phyloP scores from a whole-genome alignment of 1,140 invertebrate genomes.

The Cherax destructor region DNA sequence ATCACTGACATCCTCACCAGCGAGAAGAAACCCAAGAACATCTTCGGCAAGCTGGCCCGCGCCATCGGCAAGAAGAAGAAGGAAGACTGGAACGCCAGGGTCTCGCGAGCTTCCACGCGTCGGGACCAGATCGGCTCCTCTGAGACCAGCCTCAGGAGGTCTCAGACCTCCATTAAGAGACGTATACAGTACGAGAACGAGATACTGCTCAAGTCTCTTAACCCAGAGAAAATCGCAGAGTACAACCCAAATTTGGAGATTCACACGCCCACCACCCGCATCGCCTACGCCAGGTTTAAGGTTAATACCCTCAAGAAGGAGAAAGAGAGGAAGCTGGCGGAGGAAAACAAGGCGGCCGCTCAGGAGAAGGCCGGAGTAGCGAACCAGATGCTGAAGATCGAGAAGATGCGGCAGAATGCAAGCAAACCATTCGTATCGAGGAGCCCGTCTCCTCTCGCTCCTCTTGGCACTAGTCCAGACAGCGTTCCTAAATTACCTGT shows the following conservation, averaged over 20 bases:
- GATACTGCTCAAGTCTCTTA: conserved; percentile 54
- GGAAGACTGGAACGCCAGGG: conserved; percentile 70
- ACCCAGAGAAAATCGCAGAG: conserved; percentile 66
- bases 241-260: conserved; percentile 71
- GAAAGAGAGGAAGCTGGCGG: conserved; percentile 60
- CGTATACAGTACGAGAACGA: conserved; percentile 71
- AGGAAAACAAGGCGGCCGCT: conserved; percentile 32
- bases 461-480: background rate
- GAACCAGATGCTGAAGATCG: conserved; percentile 29
- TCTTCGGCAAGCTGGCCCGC: conserved; percentile 72
- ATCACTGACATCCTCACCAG: conserved; percentile 70
- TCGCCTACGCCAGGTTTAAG: conserved; percentile 73
- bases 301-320: conserved; percentile 68
- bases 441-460: background rate
- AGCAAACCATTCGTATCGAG: conserved; percentile 16
- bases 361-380: conserved; percentile 48
- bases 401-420: conserved; percentile 24
- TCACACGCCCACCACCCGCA: conserved; percentile 66
- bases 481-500: background rate
- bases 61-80: conserved; percentile 71
- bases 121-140: conserved; percentile 69
- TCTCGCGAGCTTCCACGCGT: conserved; percentile 57
- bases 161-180: conserved; percentile 68
- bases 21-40: conserved; percentile 70
- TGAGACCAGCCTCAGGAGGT: conserved; percentile 63